Conservation (phyloP, 2,113 vertebrate genomes). For the Camelus bactrianus region DNA sequence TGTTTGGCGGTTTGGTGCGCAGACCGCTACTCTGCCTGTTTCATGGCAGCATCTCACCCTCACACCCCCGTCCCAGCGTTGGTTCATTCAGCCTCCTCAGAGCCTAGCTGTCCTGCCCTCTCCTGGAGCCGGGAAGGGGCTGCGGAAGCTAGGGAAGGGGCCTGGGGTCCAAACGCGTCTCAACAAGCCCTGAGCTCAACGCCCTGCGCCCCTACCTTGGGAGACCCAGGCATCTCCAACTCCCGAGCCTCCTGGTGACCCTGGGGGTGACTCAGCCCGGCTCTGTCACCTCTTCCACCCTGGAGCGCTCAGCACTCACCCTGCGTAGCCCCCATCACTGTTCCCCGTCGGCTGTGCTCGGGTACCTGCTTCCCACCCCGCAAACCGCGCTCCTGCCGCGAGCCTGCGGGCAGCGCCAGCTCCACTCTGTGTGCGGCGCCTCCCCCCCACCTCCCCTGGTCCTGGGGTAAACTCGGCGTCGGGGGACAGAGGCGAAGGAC, state of each 20-base stretch:
- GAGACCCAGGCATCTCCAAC: neutral
- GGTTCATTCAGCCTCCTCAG: neutral
- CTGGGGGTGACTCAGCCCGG: neutral
- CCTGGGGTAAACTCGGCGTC: neutral
- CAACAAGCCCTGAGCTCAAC: neutral
- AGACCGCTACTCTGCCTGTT: too few species aligned
- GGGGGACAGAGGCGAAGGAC: neutral
- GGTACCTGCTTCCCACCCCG: neutral
- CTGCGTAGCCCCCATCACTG: neutral
- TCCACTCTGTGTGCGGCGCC: accelerated
- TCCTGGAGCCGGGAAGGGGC: too few species aligned
- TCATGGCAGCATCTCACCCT: neutral
- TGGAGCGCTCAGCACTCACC: neutral
- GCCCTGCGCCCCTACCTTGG: accelerated
- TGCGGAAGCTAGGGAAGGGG: neutral
- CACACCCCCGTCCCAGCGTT: constrained; percentile 30
- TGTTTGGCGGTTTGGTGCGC: neutral
- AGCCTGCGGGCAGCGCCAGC: accelerated
- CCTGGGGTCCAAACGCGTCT: neutral
- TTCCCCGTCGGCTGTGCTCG: accelerated
- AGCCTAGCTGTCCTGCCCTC: neutral
- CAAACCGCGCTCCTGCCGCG: accelerated
- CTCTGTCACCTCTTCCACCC: too few species aligned
- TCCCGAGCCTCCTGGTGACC: neutral
- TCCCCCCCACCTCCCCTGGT: too few species aligned